These are phyloP conservation scores for Ochropleura leucogaster DNA, from an alignment of 2,888 invertebrate genomes.

Conservation along the genomic window DNA sequence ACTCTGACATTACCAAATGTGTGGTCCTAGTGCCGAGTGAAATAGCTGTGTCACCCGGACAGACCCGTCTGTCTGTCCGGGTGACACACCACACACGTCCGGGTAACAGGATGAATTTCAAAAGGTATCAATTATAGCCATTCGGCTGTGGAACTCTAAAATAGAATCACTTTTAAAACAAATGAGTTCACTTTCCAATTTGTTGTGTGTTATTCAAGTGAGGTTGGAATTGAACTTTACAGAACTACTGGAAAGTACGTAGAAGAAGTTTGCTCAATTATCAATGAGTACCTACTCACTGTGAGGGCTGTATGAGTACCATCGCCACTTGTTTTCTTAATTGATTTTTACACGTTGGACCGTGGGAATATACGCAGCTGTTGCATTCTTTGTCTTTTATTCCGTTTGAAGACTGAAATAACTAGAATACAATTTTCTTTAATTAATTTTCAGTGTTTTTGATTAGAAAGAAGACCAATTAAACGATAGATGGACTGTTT, in stretches of 20 bases:
- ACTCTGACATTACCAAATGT: no score
- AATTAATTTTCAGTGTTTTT: neutral
- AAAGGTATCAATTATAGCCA: no score
- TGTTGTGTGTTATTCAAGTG: neutral
- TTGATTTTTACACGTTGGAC: constrained; percentile 46
- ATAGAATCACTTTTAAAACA: constrained; percentile 5
- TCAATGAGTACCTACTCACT: constrained; percentile 21
- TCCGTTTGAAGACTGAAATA: neutral
- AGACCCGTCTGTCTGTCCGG: no score
- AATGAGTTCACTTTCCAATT: neutral
- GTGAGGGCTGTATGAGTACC: constrained; percentile 7
- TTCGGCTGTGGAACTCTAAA: no score
- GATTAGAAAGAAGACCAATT: neutral
- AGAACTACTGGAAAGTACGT: neutral
- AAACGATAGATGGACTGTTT: no score
- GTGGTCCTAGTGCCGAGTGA: no score
- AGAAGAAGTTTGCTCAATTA: constrained; percentile 29
- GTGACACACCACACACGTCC: no score
- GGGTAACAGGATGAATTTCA: no score
- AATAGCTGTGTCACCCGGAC: no score
- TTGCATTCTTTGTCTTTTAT: constrained; percentile 34
- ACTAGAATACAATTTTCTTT: constrained; percentile 12
- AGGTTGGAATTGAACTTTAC: neutral
- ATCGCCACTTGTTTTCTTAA: constrained; percentile 44
- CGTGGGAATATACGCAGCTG: constrained; percentile 49